phyloP scores from a whole-genome alignment of 2,888 invertebrate genomes.

The Morpho helenor region DNA sequence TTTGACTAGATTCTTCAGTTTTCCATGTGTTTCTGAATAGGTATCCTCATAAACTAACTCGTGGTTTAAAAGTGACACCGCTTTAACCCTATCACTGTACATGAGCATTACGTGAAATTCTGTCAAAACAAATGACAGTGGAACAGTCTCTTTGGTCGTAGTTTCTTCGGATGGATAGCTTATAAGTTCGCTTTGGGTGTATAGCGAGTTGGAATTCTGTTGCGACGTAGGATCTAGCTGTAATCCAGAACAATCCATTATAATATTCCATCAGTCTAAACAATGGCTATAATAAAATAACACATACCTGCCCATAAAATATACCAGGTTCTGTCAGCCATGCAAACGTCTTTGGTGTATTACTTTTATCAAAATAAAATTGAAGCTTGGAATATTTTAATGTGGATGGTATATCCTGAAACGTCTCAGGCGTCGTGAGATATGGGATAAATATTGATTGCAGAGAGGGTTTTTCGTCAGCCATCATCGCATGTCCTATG shows the following conservation, averaged over 20 bases:
- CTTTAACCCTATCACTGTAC: conserved; percentile 90
- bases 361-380: conserved; percentile 84
- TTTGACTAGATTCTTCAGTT: conserved; percentile 87
- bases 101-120: conserved; percentile 94
- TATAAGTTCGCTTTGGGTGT: conserved; percentile 64
- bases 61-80: conserved; percentile 90
- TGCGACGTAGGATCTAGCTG: conserved; percentile 74
- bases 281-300: neutral
- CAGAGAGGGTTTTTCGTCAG: conserved; percentile 88
- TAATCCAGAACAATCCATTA: conserved; percentile 13
- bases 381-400: conserved; percentile 88
- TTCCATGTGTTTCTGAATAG: conserved; percentile 89
- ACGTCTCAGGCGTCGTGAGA: conserved; percentile 85
- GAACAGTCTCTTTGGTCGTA: conserved; percentile 69
- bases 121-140: conserved; percentile 89
- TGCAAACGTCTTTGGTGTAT: conserved; percentile 87
- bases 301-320: conserved; percentile 85
- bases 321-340: conserved; percentile 94
- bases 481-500: conserved; percentile 84
- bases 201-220: conserved; percentile 69
- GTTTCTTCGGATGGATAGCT: conserved; percentile 52
- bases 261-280: neutral
- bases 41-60: conserved; percentile 92
- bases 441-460: conserved; percentile 89
- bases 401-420: conserved; percentile 85